phyloP scores from a whole-genome alignment of 2,113 vertebrate genomes.

The Xenopus laevis region DNA sequence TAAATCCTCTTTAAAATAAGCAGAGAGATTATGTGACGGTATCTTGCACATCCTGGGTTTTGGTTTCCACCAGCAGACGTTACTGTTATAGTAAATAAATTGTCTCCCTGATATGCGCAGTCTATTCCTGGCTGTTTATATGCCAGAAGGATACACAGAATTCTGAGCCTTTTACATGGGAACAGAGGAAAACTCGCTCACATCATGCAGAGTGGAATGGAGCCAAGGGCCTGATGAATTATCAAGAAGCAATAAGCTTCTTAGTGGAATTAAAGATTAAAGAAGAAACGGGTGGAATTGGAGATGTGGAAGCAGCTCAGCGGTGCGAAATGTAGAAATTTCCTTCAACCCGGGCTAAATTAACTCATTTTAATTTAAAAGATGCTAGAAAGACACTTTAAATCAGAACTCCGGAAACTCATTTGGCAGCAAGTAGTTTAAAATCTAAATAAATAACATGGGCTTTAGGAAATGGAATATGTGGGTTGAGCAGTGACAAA shows the following conservation, averaged over 20 bases:
- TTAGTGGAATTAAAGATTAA: conserved; percentile 29
- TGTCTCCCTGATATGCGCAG: conserved; percentile 1
- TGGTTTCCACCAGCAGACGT: background rate
- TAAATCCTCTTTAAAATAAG: too few species aligned
- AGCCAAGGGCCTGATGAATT: conserved; percentile 19
- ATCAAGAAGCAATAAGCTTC: conserved; percentile 39
- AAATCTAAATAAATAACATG: too few species aligned
- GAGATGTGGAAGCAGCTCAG: background rate
- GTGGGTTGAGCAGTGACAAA: too few species aligned
- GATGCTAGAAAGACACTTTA: background rate
- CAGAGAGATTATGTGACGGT: background rate
- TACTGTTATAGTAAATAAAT: background rate
- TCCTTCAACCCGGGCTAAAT: background rate
- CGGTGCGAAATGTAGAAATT: background rate
- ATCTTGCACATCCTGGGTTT: background rate
- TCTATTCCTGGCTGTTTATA: conserved; percentile 41
- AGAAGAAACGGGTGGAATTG: conserved; percentile 1
- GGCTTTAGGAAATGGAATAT: too few species aligned
- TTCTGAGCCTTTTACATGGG: conserved; percentile 37
- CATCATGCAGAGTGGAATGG: conserved; percentile 1
- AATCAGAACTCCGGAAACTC: background rate
- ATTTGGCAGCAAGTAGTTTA: too few species aligned
- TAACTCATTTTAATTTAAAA: background rate
- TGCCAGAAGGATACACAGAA: conserved; percentile 31
- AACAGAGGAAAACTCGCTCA: conserved; percentile 29